Evolutionary conservation across 2,888 invertebrate species (phyloP).

Genomic region (Caradrina clavipalpis): DNA sequence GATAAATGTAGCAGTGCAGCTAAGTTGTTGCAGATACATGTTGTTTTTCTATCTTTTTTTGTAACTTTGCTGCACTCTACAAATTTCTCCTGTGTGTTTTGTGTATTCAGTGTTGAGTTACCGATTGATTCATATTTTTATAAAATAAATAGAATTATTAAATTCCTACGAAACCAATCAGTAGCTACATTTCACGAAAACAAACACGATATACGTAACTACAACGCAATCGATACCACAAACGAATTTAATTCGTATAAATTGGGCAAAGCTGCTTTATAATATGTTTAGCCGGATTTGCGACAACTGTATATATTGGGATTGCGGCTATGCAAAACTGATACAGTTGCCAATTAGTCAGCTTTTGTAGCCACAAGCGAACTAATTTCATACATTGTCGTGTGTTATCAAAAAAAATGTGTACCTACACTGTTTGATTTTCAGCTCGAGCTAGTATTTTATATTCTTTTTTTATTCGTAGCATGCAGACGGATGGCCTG

Average conservation of each 20-base stretch:
- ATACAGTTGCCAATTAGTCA: conserved; percentile 74
- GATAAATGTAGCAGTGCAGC: neutral
- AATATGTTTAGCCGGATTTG: conserved; percentile 75
- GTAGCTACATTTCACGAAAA: conserved; percentile 39
- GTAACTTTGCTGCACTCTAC: too few species aligned
- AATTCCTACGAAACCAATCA: neutral
- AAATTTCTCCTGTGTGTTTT: too few species aligned
- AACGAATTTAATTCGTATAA: conserved; percentile 74
- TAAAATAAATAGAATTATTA: neutral
- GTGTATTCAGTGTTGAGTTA: too few species aligned
- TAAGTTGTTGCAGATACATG: neutral
- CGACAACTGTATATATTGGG: conserved; percentile 69
- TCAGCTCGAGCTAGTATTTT: neutral
- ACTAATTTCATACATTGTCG: conserved; percentile 51
- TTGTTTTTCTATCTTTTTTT: too few species aligned
- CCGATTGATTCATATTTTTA: too few species aligned
- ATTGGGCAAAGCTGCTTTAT: conserved; percentile 75
- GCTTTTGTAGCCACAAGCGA: conserved; percentile 65
- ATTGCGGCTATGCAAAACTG: conserved; percentile 71
- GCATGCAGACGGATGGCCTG: conserved; percentile 19
- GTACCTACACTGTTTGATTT: conserved; percentile 13
- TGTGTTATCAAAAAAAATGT: conserved; percentile 41
- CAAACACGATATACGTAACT: conserved; percentile 53
- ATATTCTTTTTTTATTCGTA: conserved; percentile 41
- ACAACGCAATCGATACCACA: conserved; percentile 62